phyloP scores from a whole-genome alignment of 2,888 invertebrate species.

The Lypha dubia region DNA sequence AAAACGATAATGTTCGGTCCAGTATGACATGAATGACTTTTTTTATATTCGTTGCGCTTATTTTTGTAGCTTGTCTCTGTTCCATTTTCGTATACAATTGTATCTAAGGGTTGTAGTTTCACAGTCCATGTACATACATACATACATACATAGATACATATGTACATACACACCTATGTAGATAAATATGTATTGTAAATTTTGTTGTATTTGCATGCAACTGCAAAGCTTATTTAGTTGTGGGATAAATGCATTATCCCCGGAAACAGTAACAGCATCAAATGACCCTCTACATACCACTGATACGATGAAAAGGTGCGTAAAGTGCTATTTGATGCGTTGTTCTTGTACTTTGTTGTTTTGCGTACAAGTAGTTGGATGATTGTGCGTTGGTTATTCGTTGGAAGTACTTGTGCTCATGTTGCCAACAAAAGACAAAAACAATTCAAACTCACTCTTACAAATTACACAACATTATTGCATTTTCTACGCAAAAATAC shows the following conservation, averaged over 20 bases:
- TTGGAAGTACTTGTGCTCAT: constrained; percentile 10
- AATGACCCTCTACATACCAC: constrained; percentile 55
- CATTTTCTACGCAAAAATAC: constrained; percentile 32
- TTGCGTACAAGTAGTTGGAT: constrained; percentile 11
- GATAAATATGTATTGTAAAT: no score
- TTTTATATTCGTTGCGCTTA: constrained; percentile 39
- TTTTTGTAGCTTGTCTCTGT: constrained; percentile 19
- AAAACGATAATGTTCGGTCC: constrained; percentile 48
- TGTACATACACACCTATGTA: no score
- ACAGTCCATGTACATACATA: neutral
- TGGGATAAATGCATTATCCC: constrained; percentile 65
- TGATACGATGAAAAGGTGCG: constrained; percentile 59
- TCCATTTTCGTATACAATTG: constrained; percentile 21
- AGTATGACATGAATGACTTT: constrained; percentile 42
- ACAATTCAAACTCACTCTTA: neutral
- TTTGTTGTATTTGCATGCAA: constrained; percentile 39
- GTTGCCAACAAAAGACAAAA: constrained; percentile 17
- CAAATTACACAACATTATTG: neutral
- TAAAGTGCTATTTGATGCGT: constrained; percentile 62
- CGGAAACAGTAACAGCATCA: constrained; percentile 64
- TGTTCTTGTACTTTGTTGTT: constrained; percentile 25
- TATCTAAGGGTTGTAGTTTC: neutral
- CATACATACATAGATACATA: no score
- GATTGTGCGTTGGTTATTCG: neutral
- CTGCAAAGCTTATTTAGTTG: constrained; percentile 64